phyloP scores from a whole-genome alignment of 2,113 vertebrate species.

The Cygnus buccinator region DNA sequence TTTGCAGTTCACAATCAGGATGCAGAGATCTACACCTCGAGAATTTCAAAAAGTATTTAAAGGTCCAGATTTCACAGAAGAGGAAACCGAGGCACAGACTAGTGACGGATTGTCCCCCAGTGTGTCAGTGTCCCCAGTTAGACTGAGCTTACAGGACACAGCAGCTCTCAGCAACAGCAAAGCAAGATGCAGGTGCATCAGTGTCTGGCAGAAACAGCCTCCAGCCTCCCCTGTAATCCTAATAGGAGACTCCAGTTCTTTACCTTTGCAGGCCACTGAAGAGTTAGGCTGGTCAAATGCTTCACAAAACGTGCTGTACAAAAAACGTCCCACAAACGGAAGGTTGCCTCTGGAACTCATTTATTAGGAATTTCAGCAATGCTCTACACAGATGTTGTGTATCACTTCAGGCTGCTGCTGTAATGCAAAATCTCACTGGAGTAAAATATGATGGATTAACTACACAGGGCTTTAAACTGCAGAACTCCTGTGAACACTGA shows the following conservation, averaged over 20 bases:
- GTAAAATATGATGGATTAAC: constrained; percentile 19
- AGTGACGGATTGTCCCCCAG: background rate
- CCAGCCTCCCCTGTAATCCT: background rate
- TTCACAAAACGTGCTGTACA: too few relatives aligned
- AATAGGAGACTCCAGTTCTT: background rate
- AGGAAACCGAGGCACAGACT: background rate
- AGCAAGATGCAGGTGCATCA: background rate
- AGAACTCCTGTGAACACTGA: background rate
- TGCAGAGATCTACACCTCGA: rapidly evolving
- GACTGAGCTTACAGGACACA: rapidly evolving
- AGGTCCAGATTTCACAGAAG: background rate
- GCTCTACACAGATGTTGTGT: constrained; percentile 18
- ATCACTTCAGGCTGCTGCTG: constrained; percentile 13
- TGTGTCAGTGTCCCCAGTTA: background rate
- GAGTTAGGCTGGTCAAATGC: background rate
- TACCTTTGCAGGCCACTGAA: background rate
- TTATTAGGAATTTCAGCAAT: constrained; percentile 67
- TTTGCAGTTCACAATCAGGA: background rate
- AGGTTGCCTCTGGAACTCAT: constrained; percentile 54
- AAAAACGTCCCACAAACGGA: background rate
- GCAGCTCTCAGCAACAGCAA: background rate
- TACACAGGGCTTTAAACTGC: background rate
- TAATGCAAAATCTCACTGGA: constrained; percentile 8
- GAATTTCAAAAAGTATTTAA: background rate
- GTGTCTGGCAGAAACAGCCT: background rate